These are phyloP conservation scores for Arnoldichthys spilopterus DNA, from an alignment of 2,797 vertebrate genomes.

Conservation along the genomic window DNA sequence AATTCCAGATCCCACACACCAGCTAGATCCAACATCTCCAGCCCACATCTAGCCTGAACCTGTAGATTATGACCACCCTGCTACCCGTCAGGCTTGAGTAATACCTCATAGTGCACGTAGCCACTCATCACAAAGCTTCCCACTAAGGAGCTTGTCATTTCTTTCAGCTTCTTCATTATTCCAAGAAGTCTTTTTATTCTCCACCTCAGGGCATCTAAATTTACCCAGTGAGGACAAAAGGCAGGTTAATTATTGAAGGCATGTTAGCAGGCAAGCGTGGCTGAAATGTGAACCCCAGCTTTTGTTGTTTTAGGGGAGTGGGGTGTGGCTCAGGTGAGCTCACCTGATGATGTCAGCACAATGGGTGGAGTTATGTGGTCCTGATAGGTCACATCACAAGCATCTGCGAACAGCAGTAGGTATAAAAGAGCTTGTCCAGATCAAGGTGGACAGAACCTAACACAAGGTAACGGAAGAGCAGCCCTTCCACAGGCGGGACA, in stretches of 20 bases:
- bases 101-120: background rate
- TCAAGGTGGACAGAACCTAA: background rate
- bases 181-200: slow-evolving; percentile 44
- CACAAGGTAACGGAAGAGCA: background rate
- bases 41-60: background rate
- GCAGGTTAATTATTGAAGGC: slow-evolving; percentile 61
- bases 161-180: slow-evolving; percentile 31
- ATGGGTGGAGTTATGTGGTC: slow-evolving; percentile 49
- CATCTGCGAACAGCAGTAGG: slow-evolving; percentile 23
- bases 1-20: background rate
- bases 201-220: slow-evolving; percentile 64
- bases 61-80: background rate
- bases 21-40: background rate
- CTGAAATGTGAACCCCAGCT: slow-evolving; percentile 64
- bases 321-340: slow-evolving; percentile 51
- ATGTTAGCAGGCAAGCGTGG: slow-evolving; percentile 38
- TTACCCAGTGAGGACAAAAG: slow-evolving; percentile 65
- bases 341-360: slow-evolving; percentile 56
- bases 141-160: slow-evolving; percentile 4
- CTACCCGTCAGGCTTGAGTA: slow-evolving; percentile 36
- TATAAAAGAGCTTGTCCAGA: slow-evolving; percentile 44
- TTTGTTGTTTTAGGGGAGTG: slow-evolving; percentile 40
- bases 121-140: slow-evolving; percentile 6
- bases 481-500: slow-evolving; percentile 10
- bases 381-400: slow-evolving; percentile 37